Conservation (phyloP, 2,888 invertebrate species). For the Caenorhabditis sinica region DNA sequence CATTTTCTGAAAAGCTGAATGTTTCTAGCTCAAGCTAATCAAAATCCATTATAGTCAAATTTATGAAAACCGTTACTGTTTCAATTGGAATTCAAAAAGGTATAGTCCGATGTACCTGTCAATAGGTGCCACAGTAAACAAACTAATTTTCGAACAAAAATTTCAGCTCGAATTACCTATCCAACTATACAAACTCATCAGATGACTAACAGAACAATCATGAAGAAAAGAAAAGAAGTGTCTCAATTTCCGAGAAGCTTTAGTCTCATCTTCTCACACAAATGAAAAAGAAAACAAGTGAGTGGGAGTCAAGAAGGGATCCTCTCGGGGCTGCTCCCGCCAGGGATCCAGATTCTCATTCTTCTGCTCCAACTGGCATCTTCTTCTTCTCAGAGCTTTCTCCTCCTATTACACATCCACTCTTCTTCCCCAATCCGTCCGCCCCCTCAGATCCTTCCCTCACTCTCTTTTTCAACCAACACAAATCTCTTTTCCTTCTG, state of each 20-base stretch:
- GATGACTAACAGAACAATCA: not conserved
- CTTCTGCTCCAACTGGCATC: slow-evolving; percentile 30
- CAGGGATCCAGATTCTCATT: slow-evolving; percentile 22
- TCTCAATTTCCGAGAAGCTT: not conserved
- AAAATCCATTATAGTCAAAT: no score
- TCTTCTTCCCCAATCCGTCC: slow-evolving; percentile 2
- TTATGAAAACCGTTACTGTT: no score
- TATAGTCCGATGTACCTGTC: no score
- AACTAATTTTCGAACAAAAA: not conserved
- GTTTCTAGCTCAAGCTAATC: no score
- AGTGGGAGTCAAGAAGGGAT: slow-evolving; percentile 31
- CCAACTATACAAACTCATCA: not conserved
- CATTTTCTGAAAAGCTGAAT: no score
- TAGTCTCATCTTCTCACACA: not conserved
- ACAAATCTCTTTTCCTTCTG: slow-evolving; percentile 13
- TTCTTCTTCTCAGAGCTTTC: slow-evolving; percentile 2
- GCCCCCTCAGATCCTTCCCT: slow-evolving; percentile 17
- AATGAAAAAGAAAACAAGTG: slow-evolving; percentile 21
- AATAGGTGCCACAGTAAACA: not conserved
- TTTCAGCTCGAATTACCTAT: slow-evolving; percentile 3
- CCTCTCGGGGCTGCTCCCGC: not conserved
- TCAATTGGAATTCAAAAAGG: no score
- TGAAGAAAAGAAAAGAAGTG: slow-evolving; percentile 1
- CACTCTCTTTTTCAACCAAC: slow-evolving; percentile 39
- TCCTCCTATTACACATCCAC: slow-evolving; percentile 23